Percentiles rank a stretch among this genome's conserved stretches.
Conservation (phyloP, 2,113 vertebrate species). For the Mola mola region DNA sequence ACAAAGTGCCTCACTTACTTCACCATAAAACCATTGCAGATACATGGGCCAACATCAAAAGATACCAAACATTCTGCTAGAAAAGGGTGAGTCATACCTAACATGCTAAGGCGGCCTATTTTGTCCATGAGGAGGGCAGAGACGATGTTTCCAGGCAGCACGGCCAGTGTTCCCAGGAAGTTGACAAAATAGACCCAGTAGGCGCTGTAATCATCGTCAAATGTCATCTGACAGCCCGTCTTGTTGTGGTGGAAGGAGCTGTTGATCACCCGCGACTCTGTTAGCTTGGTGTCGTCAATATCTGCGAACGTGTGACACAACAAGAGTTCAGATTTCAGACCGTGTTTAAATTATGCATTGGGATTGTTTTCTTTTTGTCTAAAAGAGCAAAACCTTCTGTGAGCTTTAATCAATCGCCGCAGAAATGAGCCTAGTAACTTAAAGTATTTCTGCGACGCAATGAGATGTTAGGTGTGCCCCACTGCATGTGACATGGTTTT, state of each 20-base stretch:
- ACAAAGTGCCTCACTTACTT: neutral
- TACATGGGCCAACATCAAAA: neutral
- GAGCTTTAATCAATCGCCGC: too few relatives aligned
- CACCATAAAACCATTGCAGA: neutral
- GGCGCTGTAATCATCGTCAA: conserved; percentile 96
- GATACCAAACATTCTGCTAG: neutral
- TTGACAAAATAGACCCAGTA: conserved; percentile 99
- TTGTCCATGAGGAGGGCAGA: conserved; percentile 98
- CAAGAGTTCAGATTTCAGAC: neutral
- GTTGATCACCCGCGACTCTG: conserved; percentile 88
- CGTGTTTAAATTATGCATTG: neutral
- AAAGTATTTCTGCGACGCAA: too few relatives aligned
- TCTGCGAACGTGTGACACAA: conserved; percentile 78
- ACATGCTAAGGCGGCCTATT: conserved; percentile 95
- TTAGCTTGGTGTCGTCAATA: conserved; percentile 90
- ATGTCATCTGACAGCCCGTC: conserved; percentile 96
- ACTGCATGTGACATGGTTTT: too few relatives aligned
- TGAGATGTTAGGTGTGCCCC: too few relatives aligned
- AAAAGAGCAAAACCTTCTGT: too few relatives aligned
- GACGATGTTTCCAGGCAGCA: conserved; percentile 97
- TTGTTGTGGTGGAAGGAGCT: conserved; percentile 91
- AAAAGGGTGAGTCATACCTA: conserved; percentile 82
- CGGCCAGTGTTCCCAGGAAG: conserved; percentile 96
- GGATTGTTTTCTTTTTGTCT: too few relatives aligned
- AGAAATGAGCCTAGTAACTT: too few relatives aligned